Conservation (phyloP, 2,888 invertebrate species). For the Leptothorax acervorum region DNA sequence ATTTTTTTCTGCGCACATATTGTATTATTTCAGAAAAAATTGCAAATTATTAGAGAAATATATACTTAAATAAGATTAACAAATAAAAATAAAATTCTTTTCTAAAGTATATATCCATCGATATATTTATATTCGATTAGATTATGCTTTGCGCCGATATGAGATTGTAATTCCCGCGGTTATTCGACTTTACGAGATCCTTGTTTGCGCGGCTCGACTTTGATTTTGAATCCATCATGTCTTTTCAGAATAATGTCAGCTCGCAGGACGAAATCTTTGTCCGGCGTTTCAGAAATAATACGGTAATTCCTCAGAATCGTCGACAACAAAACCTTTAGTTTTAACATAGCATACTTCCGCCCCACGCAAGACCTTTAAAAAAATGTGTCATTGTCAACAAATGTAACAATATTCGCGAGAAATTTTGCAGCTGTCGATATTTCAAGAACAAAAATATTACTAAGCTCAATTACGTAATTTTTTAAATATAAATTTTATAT, state of each 20-base stretch:
- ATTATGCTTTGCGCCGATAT: neutral
- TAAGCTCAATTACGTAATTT: neutral
- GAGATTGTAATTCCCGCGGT: neutral
- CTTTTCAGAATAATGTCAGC: slow-evolving; percentile 93
- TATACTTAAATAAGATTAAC: neutral
- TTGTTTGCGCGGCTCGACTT: slow-evolving; percentile 89
- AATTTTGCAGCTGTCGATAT: neutral
- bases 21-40: neutral
- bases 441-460: neutral
- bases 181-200: neutral
- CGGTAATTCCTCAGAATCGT: slow-evolving; percentile 91
- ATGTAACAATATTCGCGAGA: neutral
- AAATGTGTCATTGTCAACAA: neutral
- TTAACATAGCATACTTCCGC: slow-evolving; percentile 93
- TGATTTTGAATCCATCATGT: slow-evolving; percentile 91
- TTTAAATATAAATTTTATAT: too few relatives aligned
- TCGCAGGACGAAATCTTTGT: slow-evolving; percentile 90
- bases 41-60: neutral
- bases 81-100: neutral
- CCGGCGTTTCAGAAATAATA: slow-evolving; percentile 89
- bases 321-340: slow-evolving; percentile 92
- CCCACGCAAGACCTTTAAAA: slow-evolving; percentile 88
- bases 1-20: neutral
- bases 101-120: neutral
- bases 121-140: neutral